Percentiles rank a stretch among this genome's conserved stretches.
Evolutionary conservation across 2,113 vertebrate genomes (phyloP).

Genomic region (Phalacrocorax aristotelis): DNA sequence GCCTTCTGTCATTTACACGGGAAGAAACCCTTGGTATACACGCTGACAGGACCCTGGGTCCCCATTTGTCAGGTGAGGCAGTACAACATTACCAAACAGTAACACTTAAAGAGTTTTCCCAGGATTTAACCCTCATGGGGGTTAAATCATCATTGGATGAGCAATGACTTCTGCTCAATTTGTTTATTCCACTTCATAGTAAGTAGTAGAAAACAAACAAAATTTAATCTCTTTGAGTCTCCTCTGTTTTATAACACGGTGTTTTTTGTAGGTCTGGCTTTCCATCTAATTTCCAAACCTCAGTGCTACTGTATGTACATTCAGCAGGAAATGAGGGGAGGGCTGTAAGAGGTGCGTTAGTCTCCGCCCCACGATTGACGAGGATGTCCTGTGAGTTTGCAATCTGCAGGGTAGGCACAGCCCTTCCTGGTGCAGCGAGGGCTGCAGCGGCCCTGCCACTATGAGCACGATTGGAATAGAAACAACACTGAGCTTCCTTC

Average conservation of each 20-base stretch:
- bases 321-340: not conserved
- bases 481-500: not conserved
- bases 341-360: not conserved
- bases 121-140: not conserved
- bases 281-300: not conserved
- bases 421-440: accelerated
- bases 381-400: too few relatives aligned
- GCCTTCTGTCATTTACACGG: not conserved
- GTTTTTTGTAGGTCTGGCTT: not conserved
- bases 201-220: not conserved
- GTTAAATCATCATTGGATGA: not conserved
- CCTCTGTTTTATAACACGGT: accelerated
- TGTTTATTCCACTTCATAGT: not conserved
- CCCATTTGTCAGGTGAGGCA: not conserved
- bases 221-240: not conserved
- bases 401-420: not conserved
- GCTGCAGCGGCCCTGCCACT: not conserved
- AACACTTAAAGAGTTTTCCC: not conserved
- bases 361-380: accelerated
- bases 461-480: not conserved
- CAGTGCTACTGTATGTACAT: accelerated
- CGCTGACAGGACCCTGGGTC: not conserved
- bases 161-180: not conserved
- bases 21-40: not conserved
- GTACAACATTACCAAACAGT: not conserved